Conservation (phyloP, 2,888 invertebrate species). For the Thymelicus acteon region DNA sequence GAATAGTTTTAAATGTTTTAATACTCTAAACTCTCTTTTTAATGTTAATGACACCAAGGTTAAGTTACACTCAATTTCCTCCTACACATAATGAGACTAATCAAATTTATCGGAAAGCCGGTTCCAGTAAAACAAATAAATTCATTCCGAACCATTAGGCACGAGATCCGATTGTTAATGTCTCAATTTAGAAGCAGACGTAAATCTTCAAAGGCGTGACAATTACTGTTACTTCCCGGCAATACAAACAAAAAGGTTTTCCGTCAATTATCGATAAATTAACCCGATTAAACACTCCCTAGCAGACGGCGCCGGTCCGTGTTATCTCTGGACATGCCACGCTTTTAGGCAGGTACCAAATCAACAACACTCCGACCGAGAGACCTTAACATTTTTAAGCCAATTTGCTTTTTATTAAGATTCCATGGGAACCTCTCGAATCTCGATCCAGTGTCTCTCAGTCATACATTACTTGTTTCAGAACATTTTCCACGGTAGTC, state of each 20-base stretch:
- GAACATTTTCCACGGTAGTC: slow-evolving; percentile 37
- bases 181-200: slow-evolving; percentile 84
- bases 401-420: slow-evolving; percentile 79
- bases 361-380: slow-evolving; percentile 63
- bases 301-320: slow-evolving; percentile 79
- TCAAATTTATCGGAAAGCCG: slow-evolving; percentile 72
- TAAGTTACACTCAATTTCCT: slow-evolving; percentile 59
- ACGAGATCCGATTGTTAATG: slow-evolving; percentile 84
- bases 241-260: slow-evolving; percentile 84
- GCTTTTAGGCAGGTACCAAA: slow-evolving; percentile 81
- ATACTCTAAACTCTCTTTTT: slow-evolving; percentile 19
- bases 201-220: slow-evolving; percentile 85
- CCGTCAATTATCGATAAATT: slow-evolving; percentile 85
- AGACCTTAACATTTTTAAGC: slow-evolving; percentile 73
- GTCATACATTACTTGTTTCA: slow-evolving; percentile 12
- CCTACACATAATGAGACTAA: slow-evolving; percentile 52
- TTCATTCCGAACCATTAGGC: slow-evolving; percentile 84
- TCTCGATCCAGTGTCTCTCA: slow-evolving; percentile 10
- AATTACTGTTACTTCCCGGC: slow-evolving; percentile 84
- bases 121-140: slow-evolving; percentile 80
- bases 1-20: background rate
- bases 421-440: slow-evolving; percentile 49
- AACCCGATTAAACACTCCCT: slow-evolving; percentile 82
- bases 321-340: slow-evolving; percentile 82
- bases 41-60: slow-evolving; percentile 38